Percentiles rank a stretch among this genome's conserved stretches.
Conservation (phyloP, 1,140 invertebrate genomes). For the Helicoverpa armigera region DNA sequence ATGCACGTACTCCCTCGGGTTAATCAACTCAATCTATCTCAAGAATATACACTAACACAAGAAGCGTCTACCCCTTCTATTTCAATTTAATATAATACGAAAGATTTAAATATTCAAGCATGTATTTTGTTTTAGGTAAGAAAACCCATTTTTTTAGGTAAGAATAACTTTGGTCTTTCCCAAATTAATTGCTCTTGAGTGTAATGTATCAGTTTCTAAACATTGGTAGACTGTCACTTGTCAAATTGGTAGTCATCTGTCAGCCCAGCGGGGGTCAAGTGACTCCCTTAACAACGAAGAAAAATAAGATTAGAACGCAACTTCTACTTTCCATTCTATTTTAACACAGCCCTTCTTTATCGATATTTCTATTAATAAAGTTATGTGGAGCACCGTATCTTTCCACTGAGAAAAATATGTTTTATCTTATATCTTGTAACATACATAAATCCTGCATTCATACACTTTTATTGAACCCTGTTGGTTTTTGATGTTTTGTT, state of each 20-base stretch:
- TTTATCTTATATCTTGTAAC: conserved; percentile 12
- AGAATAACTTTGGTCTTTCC: too few species aligned
- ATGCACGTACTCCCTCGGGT: too few species aligned
- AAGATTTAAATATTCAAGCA: too few species aligned
- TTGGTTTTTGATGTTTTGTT: too few species aligned
- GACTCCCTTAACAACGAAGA: neutral
- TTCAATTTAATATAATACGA: too few species aligned
- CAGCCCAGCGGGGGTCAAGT: neutral
- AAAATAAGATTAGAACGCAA: neutral
- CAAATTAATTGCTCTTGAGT: neutral
- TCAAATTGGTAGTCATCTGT: conserved; percentile 17
- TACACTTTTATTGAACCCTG: neutral
- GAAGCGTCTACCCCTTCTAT: too few species aligned
- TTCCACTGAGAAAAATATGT: conserved; percentile 5
- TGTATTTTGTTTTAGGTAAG: too few species aligned
- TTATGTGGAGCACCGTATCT: neutral
- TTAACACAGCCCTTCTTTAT: conserved; percentile 5
- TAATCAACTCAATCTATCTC: too few species aligned
- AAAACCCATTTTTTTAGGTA: too few species aligned
- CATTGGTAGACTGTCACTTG: conserved; percentile 15
- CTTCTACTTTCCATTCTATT: conserved; percentile 21
- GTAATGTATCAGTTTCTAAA: conserved; percentile 1
- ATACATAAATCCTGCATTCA: neutral
- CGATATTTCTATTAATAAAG: conserved; percentile 12
- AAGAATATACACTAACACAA: too few species aligned